Evolutionary conservation across 37 sponge, comb jelly and placozoan genomes (phyloP).

Genomic region (Aplysina aerophoba): DNA sequence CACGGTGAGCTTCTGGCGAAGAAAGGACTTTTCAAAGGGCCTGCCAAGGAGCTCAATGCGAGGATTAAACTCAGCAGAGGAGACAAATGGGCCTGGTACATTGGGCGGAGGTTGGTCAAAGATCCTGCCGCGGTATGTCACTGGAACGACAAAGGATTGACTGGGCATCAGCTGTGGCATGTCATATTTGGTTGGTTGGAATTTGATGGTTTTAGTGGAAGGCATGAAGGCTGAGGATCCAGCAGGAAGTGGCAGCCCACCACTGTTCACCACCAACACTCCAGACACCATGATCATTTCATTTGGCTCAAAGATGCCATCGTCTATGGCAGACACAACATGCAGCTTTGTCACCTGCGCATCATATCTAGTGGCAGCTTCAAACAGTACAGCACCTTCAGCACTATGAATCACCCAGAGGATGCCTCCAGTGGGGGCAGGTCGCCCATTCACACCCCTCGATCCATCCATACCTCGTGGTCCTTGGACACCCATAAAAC

Average conservation of each 20-base stretch:
- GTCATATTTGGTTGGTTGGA: slow-evolving; percentile 62
- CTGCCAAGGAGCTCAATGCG: slow-evolving; percentile 69
- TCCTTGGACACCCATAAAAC: slow-evolving; percentile 42
- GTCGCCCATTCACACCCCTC: slow-evolving; percentile 49
- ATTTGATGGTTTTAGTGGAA: slow-evolving; percentile 68
- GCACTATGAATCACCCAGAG: slow-evolving; percentile 56
- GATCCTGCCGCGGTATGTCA: slow-evolving; percentile 74
- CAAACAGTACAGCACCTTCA: slow-evolving; percentile 55
- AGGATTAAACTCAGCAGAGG: slow-evolving; percentile 65
- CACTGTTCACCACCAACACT: slow-evolving; percentile 55
- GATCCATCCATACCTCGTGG: slow-evolving; percentile 44
- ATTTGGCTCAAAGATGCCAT: slow-evolving; percentile 88
- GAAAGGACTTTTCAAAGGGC: slow-evolving; percentile 71
- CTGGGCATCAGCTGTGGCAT: slow-evolving; percentile 56
- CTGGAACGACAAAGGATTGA: slow-evolving; percentile 53
- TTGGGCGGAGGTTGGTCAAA: slow-evolving; percentile 87
- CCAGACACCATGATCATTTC: slow-evolving; percentile 68
- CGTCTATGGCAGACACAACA: slow-evolving; percentile 72
- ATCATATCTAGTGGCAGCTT: slow-evolving; percentile 70
- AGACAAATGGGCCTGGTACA: slow-evolving; percentile 76
- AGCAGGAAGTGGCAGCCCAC: slow-evolving; percentile 70
- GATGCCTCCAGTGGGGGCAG: slow-evolving; percentile 60
- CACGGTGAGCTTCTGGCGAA: slow-evolving; percentile 64
- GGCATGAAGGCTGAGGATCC: slow-evolving; percentile 59
- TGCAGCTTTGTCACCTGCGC: slow-evolving; percentile 45